These are phyloP conservation scores for Parthenolecanium corni DNA, from an alignment of 2,888 invertebrate species.

Conservation along the genomic window DNA sequence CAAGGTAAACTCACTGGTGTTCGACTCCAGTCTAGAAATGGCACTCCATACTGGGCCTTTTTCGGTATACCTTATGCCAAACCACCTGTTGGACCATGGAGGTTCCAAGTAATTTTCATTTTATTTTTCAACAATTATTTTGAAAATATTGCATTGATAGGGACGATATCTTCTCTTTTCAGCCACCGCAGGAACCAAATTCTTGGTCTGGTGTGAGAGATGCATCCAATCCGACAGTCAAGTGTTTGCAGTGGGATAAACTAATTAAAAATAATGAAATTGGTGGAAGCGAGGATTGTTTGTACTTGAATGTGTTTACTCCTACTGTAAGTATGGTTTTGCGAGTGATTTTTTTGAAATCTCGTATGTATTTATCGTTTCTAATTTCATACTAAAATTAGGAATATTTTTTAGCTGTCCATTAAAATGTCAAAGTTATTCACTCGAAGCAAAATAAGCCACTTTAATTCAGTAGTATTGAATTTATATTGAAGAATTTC, in stretches of 20 bases:
- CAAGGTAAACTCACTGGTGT: constrained; percentile 10
- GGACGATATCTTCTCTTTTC: not conserved
- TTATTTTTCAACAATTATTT: not conserved
- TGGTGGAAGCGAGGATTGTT: constrained; percentile 45
- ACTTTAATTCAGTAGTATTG: no score
- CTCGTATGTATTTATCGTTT: no score
- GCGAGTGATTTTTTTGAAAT: no score
- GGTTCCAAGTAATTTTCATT: constrained; percentile 8
- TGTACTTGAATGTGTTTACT: constrained; percentile 43
- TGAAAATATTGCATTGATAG: not conserved
- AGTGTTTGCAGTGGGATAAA: constrained; percentile 11
- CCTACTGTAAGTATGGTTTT: constrained; percentile 31
- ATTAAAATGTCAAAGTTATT: no score
- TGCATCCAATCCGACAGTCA: not conserved
- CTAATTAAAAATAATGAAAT: constrained; percentile 38
- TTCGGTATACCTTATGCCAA: constrained; percentile 18
- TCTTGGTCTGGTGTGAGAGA: constrained; percentile 1
- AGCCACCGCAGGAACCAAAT: constrained; percentile 13
- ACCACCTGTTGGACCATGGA: constrained; percentile 7
- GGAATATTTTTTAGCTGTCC: not conserved
- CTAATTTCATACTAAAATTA: not conserved
- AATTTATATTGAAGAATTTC: no score
- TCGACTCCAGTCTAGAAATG: not conserved
- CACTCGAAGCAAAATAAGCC: no score
- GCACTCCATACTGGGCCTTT: constrained; percentile 7